These are phyloP conservation scores for Trogon surrucura DNA, from an alignment of 2,113 vertebrate species.

Conservation along the genomic window DNA sequence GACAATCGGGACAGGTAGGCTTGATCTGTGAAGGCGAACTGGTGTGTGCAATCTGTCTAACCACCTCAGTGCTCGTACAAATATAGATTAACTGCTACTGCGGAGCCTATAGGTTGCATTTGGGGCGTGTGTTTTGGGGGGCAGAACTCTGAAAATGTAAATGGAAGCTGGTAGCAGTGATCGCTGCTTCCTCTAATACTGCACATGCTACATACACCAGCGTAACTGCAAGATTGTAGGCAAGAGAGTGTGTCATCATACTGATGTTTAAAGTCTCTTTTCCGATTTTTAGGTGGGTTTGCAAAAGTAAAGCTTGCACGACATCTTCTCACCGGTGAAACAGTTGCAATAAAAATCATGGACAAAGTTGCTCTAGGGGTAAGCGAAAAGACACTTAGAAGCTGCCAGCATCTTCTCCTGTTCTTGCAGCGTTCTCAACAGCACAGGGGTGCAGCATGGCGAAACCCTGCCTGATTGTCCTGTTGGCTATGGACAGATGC, in stretches of 20 bases:
- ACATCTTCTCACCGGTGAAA: slow-evolving; percentile 90
- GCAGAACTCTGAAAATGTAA: neutral
- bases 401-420: neutral
- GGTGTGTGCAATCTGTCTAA: accelerated
- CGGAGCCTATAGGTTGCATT: accelerated
- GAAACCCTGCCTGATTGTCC: accelerated
- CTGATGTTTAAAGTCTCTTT: neutral
- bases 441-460: accelerated
- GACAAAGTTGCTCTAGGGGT: slow-evolving; percentile 92
- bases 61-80: accelerated
- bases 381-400: slow-evolving; percentile 4
- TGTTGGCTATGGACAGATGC: neutral
- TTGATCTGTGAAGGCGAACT: too few species aligned
- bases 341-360: slow-evolving; percentile 97
- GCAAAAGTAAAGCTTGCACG: slow-evolving; percentile 93
- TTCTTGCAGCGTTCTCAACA: neutral
- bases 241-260: accelerated
- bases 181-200: accelerated
- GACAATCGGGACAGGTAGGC: slow-evolving; percentile 79
- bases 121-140: neutral
- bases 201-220: accelerated
- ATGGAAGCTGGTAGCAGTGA: neutral
- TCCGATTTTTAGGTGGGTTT: slow-evolving; percentile 85
- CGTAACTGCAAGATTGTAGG: accelerated
- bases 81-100: neutral